A percentile compares a stretch with the other conserved stretches of the same genome.
Evolutionary conservation across 2,888 invertebrate genomes (phyloP).

Genomic region (Rhogogaster chlorosoma): DNA sequence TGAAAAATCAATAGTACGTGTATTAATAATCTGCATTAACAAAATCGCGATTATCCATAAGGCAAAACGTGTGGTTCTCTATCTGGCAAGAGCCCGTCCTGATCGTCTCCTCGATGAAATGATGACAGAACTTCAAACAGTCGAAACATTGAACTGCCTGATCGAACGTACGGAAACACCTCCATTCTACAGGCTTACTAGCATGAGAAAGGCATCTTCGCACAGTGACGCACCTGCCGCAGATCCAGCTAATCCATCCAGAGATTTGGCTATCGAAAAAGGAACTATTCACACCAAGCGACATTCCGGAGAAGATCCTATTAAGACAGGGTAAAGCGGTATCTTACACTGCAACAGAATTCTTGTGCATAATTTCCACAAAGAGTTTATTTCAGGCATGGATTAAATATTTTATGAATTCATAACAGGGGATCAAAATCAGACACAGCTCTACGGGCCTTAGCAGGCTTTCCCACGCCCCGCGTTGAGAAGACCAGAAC

Average conservation of each 20-base stretch:
- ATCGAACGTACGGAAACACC: conserved; percentile 99
- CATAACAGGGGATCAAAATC: conserved; percentile 81
- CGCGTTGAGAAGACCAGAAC: conserved; percentile 83
- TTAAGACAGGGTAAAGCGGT: conserved; percentile 83
- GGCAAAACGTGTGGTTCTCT: conserved; percentile 97
- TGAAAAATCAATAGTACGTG: not conserved
- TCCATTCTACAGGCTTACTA: conserved; percentile 97
- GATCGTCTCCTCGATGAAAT: conserved; percentile 97
- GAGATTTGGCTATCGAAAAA: conserved; percentile 89
- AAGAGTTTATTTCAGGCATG: not conserved
- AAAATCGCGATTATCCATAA: conserved; percentile 72
- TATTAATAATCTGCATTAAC: not conserved
- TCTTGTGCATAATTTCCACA: not conserved
- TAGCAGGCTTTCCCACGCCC: conserved; percentile 81
- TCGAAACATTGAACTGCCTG: conserved; percentile 96
- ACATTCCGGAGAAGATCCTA: conserved; percentile 93
- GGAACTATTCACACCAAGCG: conserved; percentile 98
- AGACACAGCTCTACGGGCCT: conserved; percentile 82
- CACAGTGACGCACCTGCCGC: conserved; percentile 82
- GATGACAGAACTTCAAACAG: conserved; percentile 98
- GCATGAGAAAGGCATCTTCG: conserved; percentile 94
- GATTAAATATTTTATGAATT: conserved; percentile 2
- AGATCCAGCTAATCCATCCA: conserved; percentile 79
- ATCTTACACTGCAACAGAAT: not conserved
- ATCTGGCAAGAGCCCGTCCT: conserved; percentile 94